Evolutionary conservation across 2,113 vertebrate genomes (phyloP), one percentile per base, ranked within the genome.

Genomic region (Caranx ignobilis): DNA sequence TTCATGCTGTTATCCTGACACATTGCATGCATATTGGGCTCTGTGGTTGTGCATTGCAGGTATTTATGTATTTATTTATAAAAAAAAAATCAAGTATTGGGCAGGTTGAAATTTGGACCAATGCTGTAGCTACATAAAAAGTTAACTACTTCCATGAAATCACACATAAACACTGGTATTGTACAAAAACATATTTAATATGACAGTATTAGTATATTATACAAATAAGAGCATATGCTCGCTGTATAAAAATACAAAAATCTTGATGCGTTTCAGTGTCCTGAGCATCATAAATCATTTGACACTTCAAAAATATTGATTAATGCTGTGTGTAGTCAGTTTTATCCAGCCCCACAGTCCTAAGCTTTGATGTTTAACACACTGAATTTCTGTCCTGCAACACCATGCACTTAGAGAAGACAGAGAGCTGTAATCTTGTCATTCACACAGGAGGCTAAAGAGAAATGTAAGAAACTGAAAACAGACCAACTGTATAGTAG

Each of bases 161-260:
- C 32, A 82, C 60, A 81, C 16, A 78, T n/a, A 54, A 55, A 55
- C 48, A 55, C 34, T 39, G 21, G 26, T 88, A 77, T 82, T 80
- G 81, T 93, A 93, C 84, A 93, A 94, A 93, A 92, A 70, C 80
- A 91, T 47, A 71, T 95, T 94, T 94, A 93, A 91, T 92, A 83
- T 89, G 84, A 92, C 88, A 93, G 68, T 92, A 89, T 93, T 91
- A 88, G 87, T 90, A 91, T 76, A 89, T 74, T 77, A 87, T 90
- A 92, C 89, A 94, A 87, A 81, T 72, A 86, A 35, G 63, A 84
- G 85, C 82, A 82, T 79, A 87, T 77, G 65, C 31, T 16, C 70
- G 66, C 37, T 82, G 68, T 83, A 83, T 88, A 82, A 91, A 92
- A 90, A 92, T 85, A 85, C 65, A 84, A 90, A 90, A 71, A 77